These are phyloP conservation scores for Drosophila neotestacea DNA, from an alignment of 2,888 invertebrate genomes.

Conservation along the genomic window DNA sequence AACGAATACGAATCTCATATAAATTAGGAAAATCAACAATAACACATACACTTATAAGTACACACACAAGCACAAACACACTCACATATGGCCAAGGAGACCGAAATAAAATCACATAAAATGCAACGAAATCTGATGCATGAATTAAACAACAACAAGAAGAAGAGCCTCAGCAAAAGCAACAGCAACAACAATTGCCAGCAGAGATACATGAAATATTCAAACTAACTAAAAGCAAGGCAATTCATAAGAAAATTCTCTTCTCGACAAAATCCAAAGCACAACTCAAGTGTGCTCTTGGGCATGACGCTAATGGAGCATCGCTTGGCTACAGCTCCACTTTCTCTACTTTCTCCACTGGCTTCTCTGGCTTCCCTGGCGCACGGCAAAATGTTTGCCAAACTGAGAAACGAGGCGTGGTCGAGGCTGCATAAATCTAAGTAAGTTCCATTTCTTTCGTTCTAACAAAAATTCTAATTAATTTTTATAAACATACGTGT, in stretches of 20 bases:
- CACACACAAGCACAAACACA: constrained; percentile 17
- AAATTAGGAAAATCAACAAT: constrained; percentile 61
- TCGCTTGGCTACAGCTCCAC: constrained; percentile 50
- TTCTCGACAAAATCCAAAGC: constrained; percentile 41
- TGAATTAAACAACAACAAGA: constrained; percentile 43
- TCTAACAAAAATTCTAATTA: constrained; percentile 36
- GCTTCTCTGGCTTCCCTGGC: constrained; percentile 13
- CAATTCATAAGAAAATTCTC: constrained; percentile 59
- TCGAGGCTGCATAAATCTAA: constrained; percentile 73
- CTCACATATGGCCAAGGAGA: constrained; percentile 19
- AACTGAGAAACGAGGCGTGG: constrained; percentile 57
- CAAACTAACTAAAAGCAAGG: constrained; percentile 65
- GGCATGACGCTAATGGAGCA: constrained; percentile 69
- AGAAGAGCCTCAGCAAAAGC: constrained; percentile 8
- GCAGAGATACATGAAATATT: constrained; percentile 63
- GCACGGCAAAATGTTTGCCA: constrained; percentile 50
- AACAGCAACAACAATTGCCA: constrained; percentile 41
- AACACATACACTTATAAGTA: constrained; percentile 19
- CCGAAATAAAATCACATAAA: constrained; percentile 68
- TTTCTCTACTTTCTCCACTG: constrained; percentile 12
- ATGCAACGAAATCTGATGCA: constrained; percentile 66
- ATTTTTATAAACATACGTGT: constrained; percentile 21
- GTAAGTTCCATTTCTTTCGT: constrained; percentile 55
- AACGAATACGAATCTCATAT: constrained; percentile 54
- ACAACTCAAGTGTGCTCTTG: constrained; percentile 55